Base-by-base conservation (phyloP, 2,888 invertebrate species). In the Nomada ruficornis region DNA sequence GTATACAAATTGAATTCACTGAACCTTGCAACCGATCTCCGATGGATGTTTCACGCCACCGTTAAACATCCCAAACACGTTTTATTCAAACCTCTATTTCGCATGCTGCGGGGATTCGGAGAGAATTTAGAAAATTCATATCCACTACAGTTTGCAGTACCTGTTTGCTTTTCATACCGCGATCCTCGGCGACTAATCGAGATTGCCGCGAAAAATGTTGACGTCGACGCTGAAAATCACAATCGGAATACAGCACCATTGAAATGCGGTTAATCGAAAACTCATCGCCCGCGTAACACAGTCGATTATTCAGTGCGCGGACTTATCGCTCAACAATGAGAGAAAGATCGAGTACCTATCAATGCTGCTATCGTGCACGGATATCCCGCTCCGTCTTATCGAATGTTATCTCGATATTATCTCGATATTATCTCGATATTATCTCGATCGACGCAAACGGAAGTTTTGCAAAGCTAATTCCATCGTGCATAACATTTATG, bases 401-500 rank as follows among this genome's bases (percentile, higher is more conserved):
- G 44, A 57, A 20, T 69, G 42, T 88, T 90, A 90, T 90, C 88
- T 84, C 86, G 88, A 89, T 88, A 26, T 26, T 26, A 26, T 26
- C 26, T 26, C 26, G 26, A 26, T 2, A 26, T 26, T 26, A 26
- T 26, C 26, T 26, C 26, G 26, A 20, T 69, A 47, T 88, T 90
- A 90, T 90, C 88, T 84, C 86, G 88, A 89, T 88, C 86, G 82
- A 81, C 78, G 65, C 83, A 86, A 72, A 44, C 75, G 83, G 83
- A 88, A 87, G 78, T 69, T 47, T 74, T 11, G 18, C n/a, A 23
- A 23, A 59, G 50, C 20, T 50, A n/a, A n/a, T 11, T 36, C 15
- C 64, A 62, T 63, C 50, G 63, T 60, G 72, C 55, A 23, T 59
- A 36, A 47, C 36, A 54, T 18, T 36, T 47, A 23, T n/a, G 23